Conservation (phyloP, 1,140 invertebrate genomes). For the Platyscapa corneri region DNA sequence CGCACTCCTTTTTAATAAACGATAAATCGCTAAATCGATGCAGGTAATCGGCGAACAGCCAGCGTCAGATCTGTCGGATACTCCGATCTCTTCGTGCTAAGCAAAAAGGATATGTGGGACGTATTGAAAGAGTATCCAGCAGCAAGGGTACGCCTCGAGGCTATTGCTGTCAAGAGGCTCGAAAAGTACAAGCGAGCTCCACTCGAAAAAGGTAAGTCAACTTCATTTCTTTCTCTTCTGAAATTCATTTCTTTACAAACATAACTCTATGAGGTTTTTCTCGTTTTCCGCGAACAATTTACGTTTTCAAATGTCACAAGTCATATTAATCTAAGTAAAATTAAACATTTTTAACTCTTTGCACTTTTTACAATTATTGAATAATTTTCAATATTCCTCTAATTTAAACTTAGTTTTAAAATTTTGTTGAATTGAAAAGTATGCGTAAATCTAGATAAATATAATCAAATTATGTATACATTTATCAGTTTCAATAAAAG, state of each 20-base stretch:
- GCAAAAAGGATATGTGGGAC: constrained; percentile 99
- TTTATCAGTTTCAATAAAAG: no score
- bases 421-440: no score
- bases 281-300: not conserved
- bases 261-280: not conserved
- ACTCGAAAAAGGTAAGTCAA: constrained; percentile 86
- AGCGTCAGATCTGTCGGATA: constrained; percentile 98
- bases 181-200: constrained; percentile 97
- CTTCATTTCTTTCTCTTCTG: constrained; percentile 19
- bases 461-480: no score
- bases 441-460: no score
- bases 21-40: constrained; percentile 74
- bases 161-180: constrained; percentile 96
- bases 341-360: not conserved
- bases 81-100: constrained; percentile 98
- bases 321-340: not conserved
- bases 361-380: no score
- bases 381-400: no score
- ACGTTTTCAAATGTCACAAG: no score
- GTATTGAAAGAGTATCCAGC: constrained; percentile 99
- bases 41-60: constrained; percentile 96
- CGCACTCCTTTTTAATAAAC: constrained; percentile 63
- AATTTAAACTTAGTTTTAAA: no score
- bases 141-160: constrained; percentile 95
- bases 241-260: not conserved